phyloP scores from a whole-genome alignment of 2,797 vertebrate genomes.

The Brotogeris chrysoptera region DNA sequence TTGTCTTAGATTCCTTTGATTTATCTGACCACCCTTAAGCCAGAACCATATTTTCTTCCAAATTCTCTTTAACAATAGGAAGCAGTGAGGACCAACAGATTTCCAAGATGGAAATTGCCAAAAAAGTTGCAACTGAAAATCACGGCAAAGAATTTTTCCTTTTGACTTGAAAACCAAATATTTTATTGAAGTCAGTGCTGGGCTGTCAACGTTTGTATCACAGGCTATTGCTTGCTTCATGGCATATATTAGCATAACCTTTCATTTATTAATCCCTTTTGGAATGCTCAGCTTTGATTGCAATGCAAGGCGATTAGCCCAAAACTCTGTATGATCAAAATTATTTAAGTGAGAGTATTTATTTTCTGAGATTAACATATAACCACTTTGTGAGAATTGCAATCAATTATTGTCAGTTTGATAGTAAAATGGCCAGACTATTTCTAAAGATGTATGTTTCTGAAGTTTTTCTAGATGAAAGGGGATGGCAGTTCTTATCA shows the following conservation, averaged over 20 bases:
- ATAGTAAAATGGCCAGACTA: not conserved
- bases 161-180: not conserved
- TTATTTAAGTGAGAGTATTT: not conserved
- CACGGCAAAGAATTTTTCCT: not conserved
- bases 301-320: not conserved
- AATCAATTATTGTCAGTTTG: not conserved
- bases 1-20: not conserved
- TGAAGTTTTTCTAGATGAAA: not conserved
- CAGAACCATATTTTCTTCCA: not conserved
- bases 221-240: not conserved
- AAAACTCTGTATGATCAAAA: not conserved
- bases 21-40: not conserved
- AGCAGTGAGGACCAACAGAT: not conserved
- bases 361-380: not conserved
- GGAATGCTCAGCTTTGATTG: not conserved
- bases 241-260: not conserved
- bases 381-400: not conserved
- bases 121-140: not conserved
- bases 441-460: not conserved
- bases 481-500: constrained; percentile 24
- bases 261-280: not conserved
- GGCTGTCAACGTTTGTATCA: not conserved
- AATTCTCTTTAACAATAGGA: not conserved
- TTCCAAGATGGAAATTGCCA: not conserved
- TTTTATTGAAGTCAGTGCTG: not conserved